phyloP scores from a whole-genome alignment of 2,797 vertebrate genomes.

The Vultur gryphus region DNA sequence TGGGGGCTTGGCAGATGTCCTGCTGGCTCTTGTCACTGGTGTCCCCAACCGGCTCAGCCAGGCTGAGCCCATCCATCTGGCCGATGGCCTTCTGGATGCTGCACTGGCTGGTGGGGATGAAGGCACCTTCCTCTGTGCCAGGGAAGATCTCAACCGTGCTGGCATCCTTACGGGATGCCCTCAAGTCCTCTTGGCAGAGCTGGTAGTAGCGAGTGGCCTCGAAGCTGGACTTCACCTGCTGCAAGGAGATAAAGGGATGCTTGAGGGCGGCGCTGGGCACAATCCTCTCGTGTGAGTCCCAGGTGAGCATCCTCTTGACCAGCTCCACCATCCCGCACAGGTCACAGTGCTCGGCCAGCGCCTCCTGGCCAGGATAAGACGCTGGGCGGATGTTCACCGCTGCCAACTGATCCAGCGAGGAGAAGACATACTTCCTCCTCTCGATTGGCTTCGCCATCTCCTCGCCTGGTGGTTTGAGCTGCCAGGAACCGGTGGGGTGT shows the following conservation, averaged over 20 bases:
- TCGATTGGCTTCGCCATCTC: slow-evolving; percentile 34
- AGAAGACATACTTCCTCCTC: slow-evolving; percentile 69
- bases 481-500: slow-evolving; percentile 53
- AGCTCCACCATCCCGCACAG: slow-evolving; percentile 77
- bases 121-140: accelerated
- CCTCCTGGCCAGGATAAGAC: slow-evolving; percentile 14
- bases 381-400: neutral
- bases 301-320: slow-evolving; percentile 75
- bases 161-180: slow-evolving; percentile 10
- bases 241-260: slow-evolving; percentile 74
- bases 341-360: slow-evolving; percentile 54
- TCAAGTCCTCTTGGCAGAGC: slow-evolving; percentile 44
- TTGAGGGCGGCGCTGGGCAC: slow-evolving; percentile 65
- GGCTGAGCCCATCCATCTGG: slow-evolving; percentile 60
- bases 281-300: slow-evolving; percentile 71
- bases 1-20: neutral
- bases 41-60: neutral
- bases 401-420: slow-evolving; percentile 74
- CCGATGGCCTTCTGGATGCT: slow-evolving; percentile 44
- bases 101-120: neutral
- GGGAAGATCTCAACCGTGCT: neutral
- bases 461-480: slow-evolving; percentile 60
- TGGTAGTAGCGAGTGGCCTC: slow-evolving; percentile 65
- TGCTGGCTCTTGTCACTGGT: neutral
- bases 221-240: slow-evolving; percentile 57